Evolutionary conservation across 1,140 invertebrate species (phyloP).

Genomic region (Drosophila ogumai): DNA sequence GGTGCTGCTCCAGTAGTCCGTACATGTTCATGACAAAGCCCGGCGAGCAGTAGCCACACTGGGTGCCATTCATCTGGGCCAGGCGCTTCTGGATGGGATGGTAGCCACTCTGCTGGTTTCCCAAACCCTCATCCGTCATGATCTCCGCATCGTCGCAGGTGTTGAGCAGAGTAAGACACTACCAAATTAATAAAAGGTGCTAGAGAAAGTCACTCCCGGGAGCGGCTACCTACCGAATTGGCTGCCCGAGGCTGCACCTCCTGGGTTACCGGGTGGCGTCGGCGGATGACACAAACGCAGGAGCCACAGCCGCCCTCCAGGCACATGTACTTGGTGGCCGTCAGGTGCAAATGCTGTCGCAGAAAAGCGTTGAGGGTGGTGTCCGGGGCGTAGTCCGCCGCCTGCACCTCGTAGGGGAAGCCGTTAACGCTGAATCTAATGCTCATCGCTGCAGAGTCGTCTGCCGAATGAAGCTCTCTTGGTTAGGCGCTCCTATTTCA

Average conservation of each 20-base stretch:
- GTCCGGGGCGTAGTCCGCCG: conserved; percentile 73
- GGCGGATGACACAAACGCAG: conserved; percentile 88
- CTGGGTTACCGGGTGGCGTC: conserved; percentile 87
- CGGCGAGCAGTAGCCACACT: conserved; percentile 93
- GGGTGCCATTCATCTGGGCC: conserved; percentile 90
- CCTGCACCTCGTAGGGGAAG: conserved; percentile 61
- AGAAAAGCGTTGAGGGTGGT: conserved; percentile 90
- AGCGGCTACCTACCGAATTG: conserved; percentile 89
- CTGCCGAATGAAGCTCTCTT: conserved; percentile 22
- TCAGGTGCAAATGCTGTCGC: conserved; percentile 88
- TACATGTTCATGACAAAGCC: conserved; percentile 95
- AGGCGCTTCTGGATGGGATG: conserved; percentile 89
- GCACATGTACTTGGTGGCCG: conserved; percentile 93
- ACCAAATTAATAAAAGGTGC: conserved; percentile 85
- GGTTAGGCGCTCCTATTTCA: conserved; percentile 47
- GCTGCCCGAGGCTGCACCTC: conserved; percentile 87
- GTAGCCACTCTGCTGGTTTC: conserved; percentile 90
- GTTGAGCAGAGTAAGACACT: conserved; percentile 89
- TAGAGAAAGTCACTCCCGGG: not conserved
- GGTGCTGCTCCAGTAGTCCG: conserved; percentile 86
- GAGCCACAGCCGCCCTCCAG: conserved; percentile 93
- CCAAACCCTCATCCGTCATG: conserved; percentile 92
- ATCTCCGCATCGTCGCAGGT: conserved; percentile 91
- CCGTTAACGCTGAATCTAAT: conserved; percentile 74
- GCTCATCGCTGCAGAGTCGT: conserved; percentile 50